Evolutionary conservation across 2,113 vertebrate species (phyloP), one percentile per base, ranked within the genome.

Genomic region (Setophaga petechia): DNA sequence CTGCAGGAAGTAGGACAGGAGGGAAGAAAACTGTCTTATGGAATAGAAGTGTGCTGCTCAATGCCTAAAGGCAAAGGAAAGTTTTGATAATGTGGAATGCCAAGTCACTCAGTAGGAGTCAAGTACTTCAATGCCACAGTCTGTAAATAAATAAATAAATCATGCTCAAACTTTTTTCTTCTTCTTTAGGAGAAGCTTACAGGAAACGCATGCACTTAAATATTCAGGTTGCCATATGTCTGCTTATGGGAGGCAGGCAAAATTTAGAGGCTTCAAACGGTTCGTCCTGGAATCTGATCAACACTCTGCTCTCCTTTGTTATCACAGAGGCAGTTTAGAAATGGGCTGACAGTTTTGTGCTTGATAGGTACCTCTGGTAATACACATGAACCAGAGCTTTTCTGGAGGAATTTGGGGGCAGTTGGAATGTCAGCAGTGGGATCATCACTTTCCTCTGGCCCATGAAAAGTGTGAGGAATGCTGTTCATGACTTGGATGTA

Each of bases 21-120:
- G 65, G 52, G 71, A 89, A 79, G 72, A 93, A 95, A 96, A 13
- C 9, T 84, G 44, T 87, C 58, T 77, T 30, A 88, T 75, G 24
- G 87, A 75, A 88, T 90, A 35, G 49, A 77, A 65, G 4, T 24
- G 19, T 57, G 12, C 35, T 77, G 18, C 78, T 71, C 47, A 89
- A 72, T 79, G 66, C 47, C 39, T 97, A 73, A 93, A 69, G 39
- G 55, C 63, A 92, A 85, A 39, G 59, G 82, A 95, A 96, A 82
- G 37, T 61, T 96, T 94, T 95, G 77, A 91, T 95, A 93, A 93
- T 1, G 4, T 93, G 74, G 31, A 83, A 94, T 96, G 57, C 55
- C 33, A 65, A 93, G 77, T 93, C 73, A 62, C 49, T 84, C 33
- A 59, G 57, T 79, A 59, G n/a, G 46, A 89, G 31, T 76, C 41